Conservation (phyloP, 2,113 vertebrate species). For the Chiloscyllium plagiosum region DNA sequence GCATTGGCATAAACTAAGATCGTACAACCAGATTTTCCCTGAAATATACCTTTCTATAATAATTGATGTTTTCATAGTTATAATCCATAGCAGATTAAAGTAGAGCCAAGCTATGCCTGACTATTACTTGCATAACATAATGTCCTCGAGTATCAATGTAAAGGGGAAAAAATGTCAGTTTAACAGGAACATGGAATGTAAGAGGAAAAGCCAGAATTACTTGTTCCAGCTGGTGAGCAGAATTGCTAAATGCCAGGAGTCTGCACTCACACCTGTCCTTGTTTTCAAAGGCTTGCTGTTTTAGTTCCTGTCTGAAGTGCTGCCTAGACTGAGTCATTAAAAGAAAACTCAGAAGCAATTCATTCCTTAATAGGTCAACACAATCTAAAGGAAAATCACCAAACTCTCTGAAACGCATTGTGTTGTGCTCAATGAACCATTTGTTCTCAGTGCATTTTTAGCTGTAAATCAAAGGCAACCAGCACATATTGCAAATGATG, state of each 20-base stretch:
- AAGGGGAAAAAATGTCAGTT: neutral
- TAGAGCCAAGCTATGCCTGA: neutral
- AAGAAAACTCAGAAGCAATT: slow-evolving; percentile 26
- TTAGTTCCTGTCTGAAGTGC: neutral
- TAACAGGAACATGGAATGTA: neutral
- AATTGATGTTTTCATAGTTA: neutral
- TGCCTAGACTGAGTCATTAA: slow-evolving; percentile 10
- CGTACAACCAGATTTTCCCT: neutral
- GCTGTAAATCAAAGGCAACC: neutral
- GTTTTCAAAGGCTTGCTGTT: neutral
- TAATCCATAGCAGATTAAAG: neutral
- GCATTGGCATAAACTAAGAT: neutral
- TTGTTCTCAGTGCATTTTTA: neutral
- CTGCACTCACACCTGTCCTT: neutral
- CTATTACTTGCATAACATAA: neutral
- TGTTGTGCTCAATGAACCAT: no score
- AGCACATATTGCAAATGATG: neutral
- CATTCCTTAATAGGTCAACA: slow-evolving; percentile 19
- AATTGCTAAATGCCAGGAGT: neutral
- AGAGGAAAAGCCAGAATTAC: neutral
- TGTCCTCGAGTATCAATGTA: neutral
- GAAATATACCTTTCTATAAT: neutral
- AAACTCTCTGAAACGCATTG: neutral
- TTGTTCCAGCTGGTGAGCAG: neutral
- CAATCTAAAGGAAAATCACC: neutral